A percentile compares a stretch with the other conserved stretches of the same genome.
These are phyloP conservation scores for Prunella strophiata DNA, from an alignment of 2,797 vertebrate species.

Conservation along the genomic window DNA sequence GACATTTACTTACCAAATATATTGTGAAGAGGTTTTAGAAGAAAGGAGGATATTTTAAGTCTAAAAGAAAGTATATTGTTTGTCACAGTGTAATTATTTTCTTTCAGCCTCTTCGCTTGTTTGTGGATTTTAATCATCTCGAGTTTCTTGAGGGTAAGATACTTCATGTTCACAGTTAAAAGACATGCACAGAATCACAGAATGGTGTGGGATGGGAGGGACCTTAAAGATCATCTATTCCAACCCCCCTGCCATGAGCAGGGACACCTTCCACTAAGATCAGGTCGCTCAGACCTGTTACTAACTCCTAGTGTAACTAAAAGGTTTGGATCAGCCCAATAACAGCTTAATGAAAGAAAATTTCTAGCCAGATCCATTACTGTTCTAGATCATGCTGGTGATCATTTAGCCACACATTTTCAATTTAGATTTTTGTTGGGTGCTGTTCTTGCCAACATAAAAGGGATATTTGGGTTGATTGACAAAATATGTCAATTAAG, in stretches of 20 bases:
- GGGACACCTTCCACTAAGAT: not conserved
- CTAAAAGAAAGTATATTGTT: not conserved
- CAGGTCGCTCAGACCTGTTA: not conserved
- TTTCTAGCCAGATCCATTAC: not conserved
- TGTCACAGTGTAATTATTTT: conserved; percentile 24
- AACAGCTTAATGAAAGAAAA: not conserved
- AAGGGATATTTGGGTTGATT: not conserved
- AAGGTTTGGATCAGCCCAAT: not conserved
- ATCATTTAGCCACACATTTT: not conserved
- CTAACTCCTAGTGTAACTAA: not conserved
- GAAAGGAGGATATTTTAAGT: not conserved
- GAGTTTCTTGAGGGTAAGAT: conserved; percentile 87
- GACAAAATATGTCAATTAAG: not conserved
- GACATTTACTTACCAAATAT: not conserved
- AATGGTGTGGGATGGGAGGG: not conserved
- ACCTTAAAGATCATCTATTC: not conserved
- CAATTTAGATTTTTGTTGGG: not conserved
- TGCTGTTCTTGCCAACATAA: not conserved
- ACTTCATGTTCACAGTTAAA: not conserved
- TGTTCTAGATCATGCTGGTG: not conserved
- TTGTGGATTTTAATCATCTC: conserved; percentile 92
- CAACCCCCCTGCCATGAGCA: rapidly evolving
- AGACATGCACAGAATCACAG: not conserved
- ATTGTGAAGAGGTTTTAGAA: not conserved
- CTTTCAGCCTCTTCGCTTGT: conserved; percentile 87